Base-by-base conservation (phyloP, 35 echinoderm and acorn worm species). In the Acanthaster planci region DNA sequence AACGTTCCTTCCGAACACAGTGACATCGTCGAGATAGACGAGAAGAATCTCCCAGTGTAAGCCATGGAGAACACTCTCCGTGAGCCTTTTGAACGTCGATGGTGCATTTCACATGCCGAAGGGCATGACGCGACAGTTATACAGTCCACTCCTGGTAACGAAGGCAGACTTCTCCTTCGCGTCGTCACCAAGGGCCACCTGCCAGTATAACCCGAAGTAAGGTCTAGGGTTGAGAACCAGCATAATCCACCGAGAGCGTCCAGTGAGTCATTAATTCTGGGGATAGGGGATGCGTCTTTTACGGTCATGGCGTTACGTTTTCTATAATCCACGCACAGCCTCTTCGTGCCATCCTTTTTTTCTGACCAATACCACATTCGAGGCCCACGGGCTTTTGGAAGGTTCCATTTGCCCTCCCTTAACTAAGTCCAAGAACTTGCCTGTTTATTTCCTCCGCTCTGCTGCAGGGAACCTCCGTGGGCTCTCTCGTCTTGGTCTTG, bases 341-440 rank as follows among this genome's bases (percentile, higher is more conserved):
- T 29, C 19, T 55, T 50, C 0, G 80, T 82, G 21, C 80, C 80
- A 26, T 39, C n/a, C 12, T 36, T 86, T 89, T 57, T 89, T 82
- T 38, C 5, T 37, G 0, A 89, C 87, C 56, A 89, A 34, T 0
- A 89, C 57, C 17, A 56, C n/a, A 10, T 38, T 37, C 0, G 78
- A 0, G 26, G 78, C 78, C 87, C 87, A 89, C 1, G 87, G 87
- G 26, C 87, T 89, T 7, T 72, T 29, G 5, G 56, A 37, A 47
- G 77, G 50, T 64, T 51, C 58, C 32, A 93, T 93, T 18, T 42
- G 31, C 0, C 59, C 86, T 6, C n/a, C 27, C 8, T 84, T 52
- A 4, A 85, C 29, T 55, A 87, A 23, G 3, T 79, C 77, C 40
- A n/a, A 36, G 4, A 5, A 87, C 53, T 59, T 87, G 76, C 7